Conservation (phyloP, 37 sponge, comb jelly and placozoan species). For the Petrosia ficiformis region DNA sequence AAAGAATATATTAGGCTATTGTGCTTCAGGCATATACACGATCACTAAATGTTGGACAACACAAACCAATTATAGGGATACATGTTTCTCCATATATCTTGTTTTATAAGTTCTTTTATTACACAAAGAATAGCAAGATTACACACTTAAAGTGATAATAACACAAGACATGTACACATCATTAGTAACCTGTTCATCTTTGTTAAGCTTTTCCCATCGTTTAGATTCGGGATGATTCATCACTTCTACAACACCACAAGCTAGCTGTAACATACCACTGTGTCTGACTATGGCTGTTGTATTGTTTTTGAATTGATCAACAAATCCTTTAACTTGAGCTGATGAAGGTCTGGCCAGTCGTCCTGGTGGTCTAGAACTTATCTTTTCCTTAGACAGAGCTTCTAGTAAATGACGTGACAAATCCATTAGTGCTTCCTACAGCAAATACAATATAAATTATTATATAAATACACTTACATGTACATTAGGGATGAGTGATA, state of each 20-base stretch:
- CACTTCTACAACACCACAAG: conserved; percentile 55
- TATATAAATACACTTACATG: too few relatives aligned
- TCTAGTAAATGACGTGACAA: conserved; percentile 55
- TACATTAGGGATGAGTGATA: background rate
- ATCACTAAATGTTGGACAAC: too few relatives aligned
- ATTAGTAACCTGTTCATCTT: conserved; percentile 30
- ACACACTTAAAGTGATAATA: too few relatives aligned
- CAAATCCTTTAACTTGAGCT: conserved; percentile 26
- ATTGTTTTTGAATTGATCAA: conserved; percentile 43
- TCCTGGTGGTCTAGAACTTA: conserved; percentile 38
- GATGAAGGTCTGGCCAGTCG: conserved; percentile 45
- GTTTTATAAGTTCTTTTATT: too few relatives aligned
- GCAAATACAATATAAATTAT: too few relatives aligned
- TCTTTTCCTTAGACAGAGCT: conserved; percentile 43
- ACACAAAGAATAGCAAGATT: too few relatives aligned
- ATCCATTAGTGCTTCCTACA: conserved; percentile 65
- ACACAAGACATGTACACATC: too few relatives aligned
- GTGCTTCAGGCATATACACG: too few relatives aligned
- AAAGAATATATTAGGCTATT: too few relatives aligned
- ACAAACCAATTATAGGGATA: too few relatives aligned
- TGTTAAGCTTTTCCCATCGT: conserved; percentile 50
- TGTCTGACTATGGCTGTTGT: conserved; percentile 32
- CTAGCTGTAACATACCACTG: conserved; percentile 45
- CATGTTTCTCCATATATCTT: too few relatives aligned
- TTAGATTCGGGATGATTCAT: background rate